Conservation (phyloP, 1,140 invertebrate genomes). For the Sinella curviseta region DNA sequence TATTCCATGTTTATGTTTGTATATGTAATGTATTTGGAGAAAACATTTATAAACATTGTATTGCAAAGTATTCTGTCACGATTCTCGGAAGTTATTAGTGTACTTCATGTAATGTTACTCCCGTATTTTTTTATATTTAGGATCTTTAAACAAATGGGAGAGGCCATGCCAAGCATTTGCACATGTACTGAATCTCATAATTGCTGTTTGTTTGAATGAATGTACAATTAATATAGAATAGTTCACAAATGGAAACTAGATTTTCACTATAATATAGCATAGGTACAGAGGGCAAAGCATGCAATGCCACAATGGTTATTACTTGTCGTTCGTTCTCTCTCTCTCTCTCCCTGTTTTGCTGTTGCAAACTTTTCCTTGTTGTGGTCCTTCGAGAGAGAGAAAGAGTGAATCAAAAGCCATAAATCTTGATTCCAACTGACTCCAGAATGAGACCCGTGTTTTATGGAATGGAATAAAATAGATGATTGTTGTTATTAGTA, state of each 20-base stretch:
- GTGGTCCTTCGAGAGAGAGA: background rate
- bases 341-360: no score
- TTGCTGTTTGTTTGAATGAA: background rate
- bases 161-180: no score
- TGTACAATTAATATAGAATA: no score
- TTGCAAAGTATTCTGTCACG: background rate
- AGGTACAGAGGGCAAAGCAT: no score
- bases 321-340: background rate
- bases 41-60: no score
- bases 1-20: no score
- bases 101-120: background rate
- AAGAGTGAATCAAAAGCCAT: slow-evolving; percentile 30
- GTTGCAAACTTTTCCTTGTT: slow-evolving; percentile 6
- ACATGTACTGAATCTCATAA: background rate
- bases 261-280: no score
- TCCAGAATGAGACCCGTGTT: slow-evolving; percentile 38
- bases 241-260: no score
- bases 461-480: slow-evolving; percentile 46
- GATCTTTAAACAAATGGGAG: no score
- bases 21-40: no score
- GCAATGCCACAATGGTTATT: background rate
- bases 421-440: slow-evolving; percentile 42
- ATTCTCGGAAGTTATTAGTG: slow-evolving; percentile 2
- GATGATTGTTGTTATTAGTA: slow-evolving; percentile 37
- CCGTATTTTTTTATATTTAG: no score